Evolutionary conservation across 2,888 invertebrate species (phyloP), one percentile per base, ranked within the genome.

Genomic region (Sylvicola fuscatus): DNA sequence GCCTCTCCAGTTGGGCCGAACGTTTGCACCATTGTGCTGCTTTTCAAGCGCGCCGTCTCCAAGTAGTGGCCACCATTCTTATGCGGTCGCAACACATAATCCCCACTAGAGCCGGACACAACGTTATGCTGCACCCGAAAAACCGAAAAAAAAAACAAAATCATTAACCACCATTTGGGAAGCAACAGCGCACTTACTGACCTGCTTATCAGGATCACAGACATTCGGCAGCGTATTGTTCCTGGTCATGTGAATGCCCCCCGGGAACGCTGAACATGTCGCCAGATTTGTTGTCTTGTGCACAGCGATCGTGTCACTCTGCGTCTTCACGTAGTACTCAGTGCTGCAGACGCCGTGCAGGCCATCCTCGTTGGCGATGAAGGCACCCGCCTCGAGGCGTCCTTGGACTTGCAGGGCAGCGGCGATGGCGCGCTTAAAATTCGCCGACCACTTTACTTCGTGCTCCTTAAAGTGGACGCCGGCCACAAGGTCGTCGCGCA

Each of bases 371-470:
- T 53, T 49, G 10, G 58, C 49, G 6, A 59, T 58, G 45, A 56
- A 61, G 4, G 61, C 60, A 2, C 60, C 61, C 1, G 47, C 49
- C 15, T 54, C 49, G 4, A 13, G 29, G 34, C 52, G 52, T 27
- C 55, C 52, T 32, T 70, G 70, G 21, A 76, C 51, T 46, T 76
- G 74, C 21, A 76, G 61, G 41, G 70, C 68, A 12, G 71, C 64
- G 2, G 72, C 70, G 32, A 77, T 59, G 2, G 72, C 75, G 34
- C 75, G 56, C 48, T 76, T 76, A 37, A 77, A 62, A 47, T 77
- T 77, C 14, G 65, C 66, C 0, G 70, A 65, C 76, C 76, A 77
- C 2, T 62, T 56, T 1, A 71, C 66, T 44, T 72, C 73, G 16
- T 52, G 49, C 3, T 59, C 54, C 41, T 58, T 58, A 37, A 58